Conservation (phyloP, 2,888 invertebrate genomes). For the Drosophila paramelanica region DNA sequence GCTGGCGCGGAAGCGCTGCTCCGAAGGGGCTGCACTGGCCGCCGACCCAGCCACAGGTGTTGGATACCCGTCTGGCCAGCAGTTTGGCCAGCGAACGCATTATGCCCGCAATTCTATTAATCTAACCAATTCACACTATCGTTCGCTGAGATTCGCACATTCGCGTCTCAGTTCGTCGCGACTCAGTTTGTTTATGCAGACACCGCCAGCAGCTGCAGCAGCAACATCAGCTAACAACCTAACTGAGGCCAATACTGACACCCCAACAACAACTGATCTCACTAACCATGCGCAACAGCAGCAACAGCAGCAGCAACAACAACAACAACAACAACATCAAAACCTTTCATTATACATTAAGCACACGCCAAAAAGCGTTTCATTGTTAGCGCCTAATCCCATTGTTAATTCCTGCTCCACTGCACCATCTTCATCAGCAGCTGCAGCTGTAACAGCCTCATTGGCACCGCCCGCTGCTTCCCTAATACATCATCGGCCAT, state of each 20-base stretch:
- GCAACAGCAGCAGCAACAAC: conserved; percentile 45
- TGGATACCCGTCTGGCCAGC: conserved; percentile 38
- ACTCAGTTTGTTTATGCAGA: conserved; percentile 83
- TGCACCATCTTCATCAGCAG: conserved; percentile 56
- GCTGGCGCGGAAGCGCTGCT: conserved; percentile 83
- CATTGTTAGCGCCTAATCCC: conserved; percentile 74
- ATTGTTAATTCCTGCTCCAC: conserved; percentile 55
- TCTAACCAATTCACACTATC: conserved; percentile 84
- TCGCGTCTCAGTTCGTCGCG: conserved; percentile 84
- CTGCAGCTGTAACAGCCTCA: conserved; percentile 33
- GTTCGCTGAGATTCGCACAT: conserved; percentile 84
- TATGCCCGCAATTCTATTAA: conserved; percentile 84
- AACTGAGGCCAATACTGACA: conserved; percentile 50
- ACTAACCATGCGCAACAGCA: conserved; percentile 45
- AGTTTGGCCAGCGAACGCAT: conserved; percentile 80
- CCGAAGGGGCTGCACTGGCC: conserved; percentile 73
- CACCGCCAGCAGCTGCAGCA: conserved; percentile 43
- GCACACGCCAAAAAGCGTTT: conserved; percentile 71
- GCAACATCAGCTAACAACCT: conserved; percentile 33
- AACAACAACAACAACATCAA: conserved; percentile 53
- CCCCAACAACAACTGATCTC: conserved; percentile 40
- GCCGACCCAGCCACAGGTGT: conserved; percentile 10
- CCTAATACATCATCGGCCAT: conserved; percentile 81
- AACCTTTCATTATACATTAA: conserved; percentile 73
- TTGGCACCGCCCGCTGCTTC: conserved; percentile 68